Base-by-base conservation (phyloP, 2,113 vertebrate species). In the Scalopus aquaticus region DNA sequence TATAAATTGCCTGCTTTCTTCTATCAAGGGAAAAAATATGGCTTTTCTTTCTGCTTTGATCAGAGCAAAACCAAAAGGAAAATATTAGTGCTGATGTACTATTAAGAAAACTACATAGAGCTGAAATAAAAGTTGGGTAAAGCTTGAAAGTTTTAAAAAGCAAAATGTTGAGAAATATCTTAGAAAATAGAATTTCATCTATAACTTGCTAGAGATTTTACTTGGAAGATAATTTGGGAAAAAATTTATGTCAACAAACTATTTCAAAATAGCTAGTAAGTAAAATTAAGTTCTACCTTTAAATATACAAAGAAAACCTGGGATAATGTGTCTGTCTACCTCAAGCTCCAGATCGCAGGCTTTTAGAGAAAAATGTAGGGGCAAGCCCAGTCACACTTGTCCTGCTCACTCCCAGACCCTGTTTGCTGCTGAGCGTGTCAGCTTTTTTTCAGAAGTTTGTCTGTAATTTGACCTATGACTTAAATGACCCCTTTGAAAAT, bases 91-190 rank as follows among this genome's bases (percentile, higher is more conserved):
- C 17, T 6, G 70, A 16, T 11, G 7, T 30, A 56, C 70, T 70
- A 6, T 81, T 26, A 64, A 64, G 32, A 10, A 51, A 84, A n/a
- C 54, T 35, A 17, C 24, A 86, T 1, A 46, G 8, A 88, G 10
- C 26, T 81, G 37, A 92, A 92, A 76, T 89, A 80, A 80, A 81
- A 86, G 79, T 49, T 72, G 26, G 24, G 11, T 70, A 89, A 22
- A 11, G 32, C 26, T 39, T 92, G 69, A 7, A 62, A 82, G 12
- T 37, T 65, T 65, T 46, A 2, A 30, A 79, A 30, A 73, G 60
- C 35, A 6, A 67, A 69, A 9, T 86, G 9, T 39, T 79, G 51
- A 76, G 72, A 87, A 90, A 67, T 51, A 37, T 32, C 49, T 60
- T 60, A 76, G 24, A 46, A 67, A 90, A 28, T 20, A 81, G 28